A percentile compares a stretch with the other conserved stretches of the same genome.
Evolutionary conservation across 2,888 invertebrate genomes (phyloP).

Genomic region (Ischnus inquisitorius): DNA sequence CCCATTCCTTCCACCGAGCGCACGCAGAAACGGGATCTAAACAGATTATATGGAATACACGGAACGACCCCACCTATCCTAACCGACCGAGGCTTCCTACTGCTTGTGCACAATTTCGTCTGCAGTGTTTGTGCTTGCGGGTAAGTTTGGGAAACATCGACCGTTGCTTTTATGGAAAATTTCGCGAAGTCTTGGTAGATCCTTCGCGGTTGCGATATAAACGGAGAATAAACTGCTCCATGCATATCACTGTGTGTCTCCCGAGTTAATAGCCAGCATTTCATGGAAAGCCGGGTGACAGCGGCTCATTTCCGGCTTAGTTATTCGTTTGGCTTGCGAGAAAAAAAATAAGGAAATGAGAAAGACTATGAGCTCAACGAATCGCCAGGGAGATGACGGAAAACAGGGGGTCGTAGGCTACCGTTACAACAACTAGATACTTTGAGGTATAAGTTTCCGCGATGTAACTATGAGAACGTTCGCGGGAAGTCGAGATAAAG

Average conservation of each 20-base stretch:
- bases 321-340: not conserved
- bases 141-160: not conserved
- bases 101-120: not conserved
- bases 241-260: not conserved
- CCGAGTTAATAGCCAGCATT: not conserved
- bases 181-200: too few relatives aligned
- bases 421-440: constrained; percentile 22
- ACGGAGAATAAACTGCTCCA: not conserved
- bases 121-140: not conserved
- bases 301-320: not conserved
- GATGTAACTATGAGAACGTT: constrained; percentile 54
- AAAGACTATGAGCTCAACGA: constrained; percentile 37
- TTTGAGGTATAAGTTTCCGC: constrained; percentile 60
- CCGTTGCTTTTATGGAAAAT: too few relatives aligned
- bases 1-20: constrained; percentile 37
- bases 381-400: constrained; percentile 47
- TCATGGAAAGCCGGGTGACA: not conserved
- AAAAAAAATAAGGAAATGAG: not conserved
- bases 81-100: constrained; percentile 9
- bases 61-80: not conserved
- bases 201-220: not conserved
- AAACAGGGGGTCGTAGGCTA: constrained; percentile 45
- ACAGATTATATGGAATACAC: constrained; percentile 55
- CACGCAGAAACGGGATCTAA: constrained; percentile 45
- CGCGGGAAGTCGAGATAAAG: constrained; percentile 58